Conservation (phyloP, 2,113 vertebrate genomes). For the Ictalurus furcatus region DNA sequence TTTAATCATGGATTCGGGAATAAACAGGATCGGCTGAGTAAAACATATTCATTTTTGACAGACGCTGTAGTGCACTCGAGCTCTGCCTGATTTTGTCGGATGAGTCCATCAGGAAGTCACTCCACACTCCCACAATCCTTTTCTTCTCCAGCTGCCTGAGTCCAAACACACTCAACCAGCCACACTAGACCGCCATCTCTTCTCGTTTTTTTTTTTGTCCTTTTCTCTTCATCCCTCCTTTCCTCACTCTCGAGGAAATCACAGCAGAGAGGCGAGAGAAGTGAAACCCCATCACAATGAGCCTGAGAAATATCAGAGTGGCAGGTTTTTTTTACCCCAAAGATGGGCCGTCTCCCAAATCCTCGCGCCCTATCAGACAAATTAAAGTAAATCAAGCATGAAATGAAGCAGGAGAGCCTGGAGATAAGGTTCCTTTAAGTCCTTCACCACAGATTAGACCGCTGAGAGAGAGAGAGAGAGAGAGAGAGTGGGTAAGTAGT, state of each 20-base stretch:
- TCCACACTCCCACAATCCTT: constrained; percentile 49
- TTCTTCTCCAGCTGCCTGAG: constrained; percentile 47
- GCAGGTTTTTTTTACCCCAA: constrained; percentile 63
- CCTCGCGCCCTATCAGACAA: constrained; percentile 99
- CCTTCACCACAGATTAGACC: constrained; percentile 63
- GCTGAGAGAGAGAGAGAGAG: constrained; percentile 49
- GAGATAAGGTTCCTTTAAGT: constrained; percentile 99
- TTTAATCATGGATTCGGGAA: background rate
- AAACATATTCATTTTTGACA: background rate
- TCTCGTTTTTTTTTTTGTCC: background rate
- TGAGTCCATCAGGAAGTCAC: constrained; percentile 41
- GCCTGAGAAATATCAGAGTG: constrained; percentile 57
- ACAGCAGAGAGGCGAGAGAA: constrained; percentile 42
- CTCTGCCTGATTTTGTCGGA: background rate
- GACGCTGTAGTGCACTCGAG: background rate
- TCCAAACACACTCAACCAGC: constrained; percentile 39
- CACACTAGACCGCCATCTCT: constrained; percentile 20
- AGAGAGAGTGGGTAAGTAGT: constrained; percentile 21
- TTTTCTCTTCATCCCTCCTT: constrained; percentile 20
- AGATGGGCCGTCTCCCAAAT: constrained; percentile 99
- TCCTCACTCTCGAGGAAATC: constrained; percentile 51
- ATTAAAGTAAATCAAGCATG: constrained; percentile 99
- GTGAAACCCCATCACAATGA: constrained; percentile 56
- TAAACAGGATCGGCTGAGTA: background rate
- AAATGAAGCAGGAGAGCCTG: constrained; percentile 99